These are phyloP conservation scores for Vidua macroura DNA, from an alignment of 2,113 vertebrate genomes.

Conservation along the genomic window DNA sequence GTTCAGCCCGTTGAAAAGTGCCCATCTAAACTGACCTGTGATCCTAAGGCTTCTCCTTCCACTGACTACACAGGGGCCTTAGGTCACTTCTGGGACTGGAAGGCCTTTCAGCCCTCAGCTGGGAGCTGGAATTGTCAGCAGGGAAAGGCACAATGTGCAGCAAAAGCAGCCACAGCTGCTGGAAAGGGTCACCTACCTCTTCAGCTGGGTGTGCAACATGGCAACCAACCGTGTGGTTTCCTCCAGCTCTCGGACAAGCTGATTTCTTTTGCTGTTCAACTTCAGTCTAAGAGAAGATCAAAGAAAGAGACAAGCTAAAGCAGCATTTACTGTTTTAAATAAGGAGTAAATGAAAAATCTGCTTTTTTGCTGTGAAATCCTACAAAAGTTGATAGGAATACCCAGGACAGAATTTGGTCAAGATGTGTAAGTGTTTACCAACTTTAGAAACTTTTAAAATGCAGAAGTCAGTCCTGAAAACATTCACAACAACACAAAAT, in stretches of 20 bases:
- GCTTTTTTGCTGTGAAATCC: not conserved
- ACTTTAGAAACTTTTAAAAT: not conserved
- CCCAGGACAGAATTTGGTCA: not conserved
- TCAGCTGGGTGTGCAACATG: conserved; percentile 85
- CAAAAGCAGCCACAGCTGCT: not conserved
- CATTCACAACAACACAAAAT: not conserved
- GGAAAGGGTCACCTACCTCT: conserved; percentile 76
- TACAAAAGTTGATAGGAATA: not conserved
- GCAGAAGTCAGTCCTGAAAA: not conserved
- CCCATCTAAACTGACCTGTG: not conserved
- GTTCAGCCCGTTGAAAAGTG: not conserved
- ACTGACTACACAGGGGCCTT: not conserved
- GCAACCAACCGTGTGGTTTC: conserved; percentile 87
- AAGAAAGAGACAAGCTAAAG: not conserved
- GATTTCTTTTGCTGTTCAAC: conserved; percentile 89
- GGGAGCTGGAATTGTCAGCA: not conserved
- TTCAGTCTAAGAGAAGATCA: conserved; percentile 75
- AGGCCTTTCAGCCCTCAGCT: not conserved
- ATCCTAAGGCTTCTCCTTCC: not conserved
- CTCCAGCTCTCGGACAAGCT: conserved; percentile 91
- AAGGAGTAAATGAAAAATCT: not conserved
- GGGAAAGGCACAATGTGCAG: not conserved
- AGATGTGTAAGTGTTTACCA: not conserved
- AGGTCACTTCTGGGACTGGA: not conserved
- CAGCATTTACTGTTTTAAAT: not conserved